Base-by-base conservation (phyloP, 2,797 vertebrate species). In the Darevskia nairensis region DNA sequence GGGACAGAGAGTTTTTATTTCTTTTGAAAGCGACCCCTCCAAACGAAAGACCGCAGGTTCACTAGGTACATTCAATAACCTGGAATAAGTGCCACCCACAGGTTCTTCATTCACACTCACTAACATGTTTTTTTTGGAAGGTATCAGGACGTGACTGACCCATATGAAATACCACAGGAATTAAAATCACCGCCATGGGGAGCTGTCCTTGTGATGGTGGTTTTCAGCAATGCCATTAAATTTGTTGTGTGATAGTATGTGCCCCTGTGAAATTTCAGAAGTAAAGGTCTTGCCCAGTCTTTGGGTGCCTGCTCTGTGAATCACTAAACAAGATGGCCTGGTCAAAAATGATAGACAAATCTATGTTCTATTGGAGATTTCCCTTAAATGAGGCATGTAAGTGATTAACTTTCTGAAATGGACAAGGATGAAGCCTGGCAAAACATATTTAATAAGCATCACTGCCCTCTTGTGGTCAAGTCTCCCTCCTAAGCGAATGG, bases 381-480 rank as follows among this genome's bases (percentile, higher is more conserved):
- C 10, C 41, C 15, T 61, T 80, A 72, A 59, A 10, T 13, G 66
- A n/a, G 25, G 32, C 3, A 80, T 80, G 35, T n/a, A 84, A 74
- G 71, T 75, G 35, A 29, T 35, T 59, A 69, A 39, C 8, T 39
- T 92, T n/a, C 88, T 8, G 59, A 76, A 29, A 83, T 79, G 84
- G 69, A 80, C 7, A 25, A 19, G 21, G 27, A 55, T 32, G 85
- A 83, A 91, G 78, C 59, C 84, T 77, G 82, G 85, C 44, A 88
- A 89, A 61, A 75, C 0, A 29, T 80, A 87, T 95, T 94, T 72
- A 84, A 85, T 92, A 86, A 91, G 46, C 92, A 35, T 90, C 92
- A 84, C 91, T 94, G 94, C 94, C 95, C 94, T 95, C 95, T 95
- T 32, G 94, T 95, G 94, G 95, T 92, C 89, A 88, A 90, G 76